Percentiles rank a stretch among this genome's conserved stretches.
These are phyloP conservation scores for Parapristionchus giblindavisi DNA, from an alignment of 2,888 invertebrate species.

Conservation along the genomic window DNA sequence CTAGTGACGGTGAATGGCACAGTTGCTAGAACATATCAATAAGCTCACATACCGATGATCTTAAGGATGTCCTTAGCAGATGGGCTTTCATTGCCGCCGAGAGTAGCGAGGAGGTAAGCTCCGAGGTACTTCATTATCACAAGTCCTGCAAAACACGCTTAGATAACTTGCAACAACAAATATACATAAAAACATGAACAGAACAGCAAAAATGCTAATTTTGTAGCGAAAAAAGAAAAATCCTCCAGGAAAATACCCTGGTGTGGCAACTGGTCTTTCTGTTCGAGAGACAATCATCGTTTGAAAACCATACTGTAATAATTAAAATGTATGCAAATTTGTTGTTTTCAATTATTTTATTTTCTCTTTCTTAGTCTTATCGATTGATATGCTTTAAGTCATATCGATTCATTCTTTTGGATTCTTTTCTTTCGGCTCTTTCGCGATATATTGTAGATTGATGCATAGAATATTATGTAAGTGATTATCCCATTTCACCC, in stretches of 20 bases:
- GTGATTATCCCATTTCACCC: too few species aligned
- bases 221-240: slow-evolving; percentile 23
- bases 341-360: too few species aligned
- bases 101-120: slow-evolving; percentile 92
- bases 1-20: too few species aligned
- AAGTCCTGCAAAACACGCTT: background rate
- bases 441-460: too few species aligned
- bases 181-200: background rate
- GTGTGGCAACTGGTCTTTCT: background rate
- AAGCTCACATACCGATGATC: slow-evolving; percentile 79
- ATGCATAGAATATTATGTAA: too few species aligned
- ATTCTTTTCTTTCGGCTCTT: too few species aligned
- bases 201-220: background rate
- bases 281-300: background rate
- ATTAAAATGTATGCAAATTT: background rate
- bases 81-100: slow-evolving; percentile 83
- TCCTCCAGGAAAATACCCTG: background rate
- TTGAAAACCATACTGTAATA: background rate
- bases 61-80: slow-evolving; percentile 77
- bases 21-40: too few species aligned
- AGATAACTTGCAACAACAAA: background rate
- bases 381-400: too few species aligned
- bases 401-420: too few species aligned
- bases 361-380: too few species aligned
- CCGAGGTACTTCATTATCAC: slow-evolving; percentile 95